These are phyloP conservation scores for Chauna torquata DNA, from an alignment of 2,113 vertebrate genomes.

Conservation along the genomic window DNA sequence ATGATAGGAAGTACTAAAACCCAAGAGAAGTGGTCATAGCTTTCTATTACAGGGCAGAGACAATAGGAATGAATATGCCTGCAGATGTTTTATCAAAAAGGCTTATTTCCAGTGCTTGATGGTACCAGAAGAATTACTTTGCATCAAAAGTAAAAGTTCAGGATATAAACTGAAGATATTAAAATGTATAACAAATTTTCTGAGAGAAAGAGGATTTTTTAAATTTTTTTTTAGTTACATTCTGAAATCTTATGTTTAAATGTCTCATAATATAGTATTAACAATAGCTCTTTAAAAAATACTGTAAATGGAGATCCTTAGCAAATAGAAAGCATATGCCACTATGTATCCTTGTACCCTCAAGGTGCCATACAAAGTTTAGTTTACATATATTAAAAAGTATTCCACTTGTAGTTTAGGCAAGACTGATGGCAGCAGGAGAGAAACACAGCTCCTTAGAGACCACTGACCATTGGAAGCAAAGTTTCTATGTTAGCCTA, in stretches of 20 bases:
- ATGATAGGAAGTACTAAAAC: not conserved
- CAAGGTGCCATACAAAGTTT: not conserved
- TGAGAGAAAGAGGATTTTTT: not conserved
- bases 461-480: not conserved
- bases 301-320: not conserved
- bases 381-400: not conserved
- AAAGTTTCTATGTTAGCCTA: not conserved
- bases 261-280: not conserved
- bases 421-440: not conserved
- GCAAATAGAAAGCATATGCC: not conserved
- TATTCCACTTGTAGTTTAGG: not conserved
- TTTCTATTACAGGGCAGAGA: not conserved
- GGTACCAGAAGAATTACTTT: not conserved
- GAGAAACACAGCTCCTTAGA: not conserved
- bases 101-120: not conserved
- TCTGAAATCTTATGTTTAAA: not conserved
- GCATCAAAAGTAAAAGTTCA: not conserved
- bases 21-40: not conserved
- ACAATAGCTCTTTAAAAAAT: not conserved
- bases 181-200: not conserved
- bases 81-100: not conserved
- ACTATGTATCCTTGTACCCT: not conserved
- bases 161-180: not conserved
- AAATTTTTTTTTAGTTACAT: not conserved
- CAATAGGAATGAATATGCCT: not conserved